Base-by-base conservation (phyloP, 2,888 invertebrate species). In the Tetragonisca angustula region DNA sequence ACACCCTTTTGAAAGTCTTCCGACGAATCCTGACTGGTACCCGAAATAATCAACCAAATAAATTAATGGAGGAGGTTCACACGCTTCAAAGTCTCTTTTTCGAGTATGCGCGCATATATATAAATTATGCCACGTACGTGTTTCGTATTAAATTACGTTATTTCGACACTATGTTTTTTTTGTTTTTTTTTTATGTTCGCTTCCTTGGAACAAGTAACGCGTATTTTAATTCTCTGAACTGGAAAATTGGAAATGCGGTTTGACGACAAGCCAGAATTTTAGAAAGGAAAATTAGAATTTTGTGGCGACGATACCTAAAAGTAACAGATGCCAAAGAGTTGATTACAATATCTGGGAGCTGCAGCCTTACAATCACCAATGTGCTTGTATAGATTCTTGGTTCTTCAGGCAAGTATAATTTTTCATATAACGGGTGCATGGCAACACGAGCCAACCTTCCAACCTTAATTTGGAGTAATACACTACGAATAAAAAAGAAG, bases 341-440 rank as follows among this genome's bases (percentile, higher is more conserved):
- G 90, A 91, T 92, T 82, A 88, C 84, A 87, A 90, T 90, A 86
- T 90, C 61, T 79, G 85, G 68, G 52, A 54, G 71, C 77, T 65
- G 91, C 87, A 92, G 80, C 90, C 90, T 79, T 89, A 90, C 71
- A 88, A 84, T 84, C 84, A 86, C 84, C 82, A 82, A 85, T 87
- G 87, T 88, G 78, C 69, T 78, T 76, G 83, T 83, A 79, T 76
- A 74, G 74, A 76, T 84, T 76, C 77, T 52, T 54, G 74, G 64
- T 59, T 82, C 24, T n/a, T 82, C 61, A 56, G 49, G 21, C n/a
- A 68, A 56, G 62, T 32, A 27, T 32, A 24, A 59, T 52, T 82
- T 79, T 59, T 6, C 21, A 4, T 71, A n/a, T 43, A 75, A 81
- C 64, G 79, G 73, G 79, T 79, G 72, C 36, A 17, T 17, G 36